phyloP scores from a whole-genome alignment of 2,797 vertebrate genomes.

The Anguilla marmorata region DNA sequence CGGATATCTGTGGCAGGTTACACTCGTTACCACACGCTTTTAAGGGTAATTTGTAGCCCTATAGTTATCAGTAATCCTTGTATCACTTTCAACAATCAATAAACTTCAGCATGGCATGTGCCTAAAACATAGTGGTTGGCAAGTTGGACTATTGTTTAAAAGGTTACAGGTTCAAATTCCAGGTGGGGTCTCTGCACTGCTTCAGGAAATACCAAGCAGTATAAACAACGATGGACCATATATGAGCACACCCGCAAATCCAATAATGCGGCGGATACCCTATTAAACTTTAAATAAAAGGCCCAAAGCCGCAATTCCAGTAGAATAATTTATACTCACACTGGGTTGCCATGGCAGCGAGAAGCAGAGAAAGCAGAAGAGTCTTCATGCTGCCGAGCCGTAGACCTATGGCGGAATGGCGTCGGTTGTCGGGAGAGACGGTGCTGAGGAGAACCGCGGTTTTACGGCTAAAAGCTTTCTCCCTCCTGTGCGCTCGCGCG shows the following conservation, averaged over 20 bases:
- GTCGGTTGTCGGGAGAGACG: rapidly evolving
- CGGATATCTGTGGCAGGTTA: background rate
- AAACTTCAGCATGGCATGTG: background rate
- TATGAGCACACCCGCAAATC: background rate
- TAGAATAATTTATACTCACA: background rate
- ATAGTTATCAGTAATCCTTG: background rate
- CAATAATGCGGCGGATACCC: background rate
- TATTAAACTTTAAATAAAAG: background rate
- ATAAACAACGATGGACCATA: background rate
- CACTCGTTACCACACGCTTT: background rate
- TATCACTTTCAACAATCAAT: background rate
- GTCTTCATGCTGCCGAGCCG: background rate
- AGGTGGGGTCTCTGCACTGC: background rate
- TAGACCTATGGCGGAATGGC: background rate
- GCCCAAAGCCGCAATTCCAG: background rate
- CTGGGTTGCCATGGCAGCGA: conserved; percentile 33
- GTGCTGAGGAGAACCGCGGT: conserved; percentile 60
- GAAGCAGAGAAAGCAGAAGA: background rate
- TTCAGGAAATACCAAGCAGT: background rate
- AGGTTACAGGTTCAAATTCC: background rate
- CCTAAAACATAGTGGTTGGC: background rate
- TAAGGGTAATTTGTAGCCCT: background rate
- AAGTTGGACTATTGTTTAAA: background rate
- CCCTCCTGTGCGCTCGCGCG: conserved; percentile 64
- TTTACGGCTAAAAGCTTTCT: conserved; percentile 69